Conservation (phyloP, 2,888 invertebrate species). For the Phaonia tiefii region DNA sequence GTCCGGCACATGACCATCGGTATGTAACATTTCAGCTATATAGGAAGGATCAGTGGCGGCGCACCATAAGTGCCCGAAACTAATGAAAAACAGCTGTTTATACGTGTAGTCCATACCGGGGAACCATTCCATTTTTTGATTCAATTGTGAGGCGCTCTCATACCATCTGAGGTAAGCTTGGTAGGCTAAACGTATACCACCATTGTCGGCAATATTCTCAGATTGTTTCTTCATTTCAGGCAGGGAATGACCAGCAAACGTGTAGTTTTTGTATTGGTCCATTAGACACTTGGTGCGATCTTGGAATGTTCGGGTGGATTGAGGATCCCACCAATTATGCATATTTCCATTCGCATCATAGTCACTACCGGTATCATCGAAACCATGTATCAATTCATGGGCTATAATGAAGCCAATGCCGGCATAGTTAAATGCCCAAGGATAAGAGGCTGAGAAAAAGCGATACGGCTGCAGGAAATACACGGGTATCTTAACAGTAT, state of each 20-base stretch:
- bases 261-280: constrained; percentile 74
- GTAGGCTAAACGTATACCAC: constrained; percentile 77
- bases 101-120: constrained; percentile 73
- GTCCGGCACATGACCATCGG: constrained; percentile 71
- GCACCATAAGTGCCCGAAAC: constrained; percentile 77
- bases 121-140: too few species aligned
- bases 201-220: constrained; percentile 79
- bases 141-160: constrained; percentile 56
- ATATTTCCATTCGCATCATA: constrained; percentile 74
- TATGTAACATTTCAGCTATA: too few species aligned
- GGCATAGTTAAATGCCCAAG: constrained; percentile 75
- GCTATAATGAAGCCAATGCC: constrained; percentile 74
- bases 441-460: constrained; percentile 73
- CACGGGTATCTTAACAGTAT: constrained; percentile 75
- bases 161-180: constrained; percentile 75
- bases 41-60: constrained; percentile 69
- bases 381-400: constrained; percentile 78
- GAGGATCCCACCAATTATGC: constrained; percentile 75
- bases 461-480: constrained; percentile 75
- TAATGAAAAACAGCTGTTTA: constrained; percentile 77
- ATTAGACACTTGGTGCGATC: constrained; percentile 73
- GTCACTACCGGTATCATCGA: constrained; percentile 75
- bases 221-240: constrained; percentile 72
- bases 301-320: constrained; percentile 70
- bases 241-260: constrained; percentile 69